A percentile compares a stretch with the other conserved stretches of the same genome.
Conservation (phyloP, 1,140 invertebrate genomes). For the Pygmarrhopalites habei region DNA sequence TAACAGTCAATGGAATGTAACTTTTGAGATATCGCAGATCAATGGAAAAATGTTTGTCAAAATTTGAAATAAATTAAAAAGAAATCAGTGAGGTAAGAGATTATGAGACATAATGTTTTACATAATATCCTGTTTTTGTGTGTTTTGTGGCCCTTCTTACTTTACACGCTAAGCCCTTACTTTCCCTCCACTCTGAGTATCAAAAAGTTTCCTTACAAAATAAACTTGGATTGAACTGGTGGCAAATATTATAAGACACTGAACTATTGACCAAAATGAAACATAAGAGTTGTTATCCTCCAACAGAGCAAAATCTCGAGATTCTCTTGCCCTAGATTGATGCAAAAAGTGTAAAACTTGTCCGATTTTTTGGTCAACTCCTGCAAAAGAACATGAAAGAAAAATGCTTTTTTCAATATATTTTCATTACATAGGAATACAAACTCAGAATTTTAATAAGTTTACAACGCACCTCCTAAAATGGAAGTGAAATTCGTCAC, state of each 20-base stretch:
- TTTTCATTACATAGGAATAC: not conserved
- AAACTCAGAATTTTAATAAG: slow-evolving; percentile 9
- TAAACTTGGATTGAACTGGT: slow-evolving; percentile 33
- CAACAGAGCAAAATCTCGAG: slow-evolving; percentile 35
- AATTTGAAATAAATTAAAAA: too few relatives aligned
- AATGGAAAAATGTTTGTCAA: too few relatives aligned
- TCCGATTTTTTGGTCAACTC: slow-evolving; percentile 37
- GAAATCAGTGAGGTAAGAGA: too few relatives aligned
- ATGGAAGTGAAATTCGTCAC: slow-evolving; percentile 75
- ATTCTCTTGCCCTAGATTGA: slow-evolving; percentile 29
- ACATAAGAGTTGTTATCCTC: slow-evolving; percentile 38
- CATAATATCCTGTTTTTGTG: too few relatives aligned
- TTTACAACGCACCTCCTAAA: slow-evolving; percentile 40
- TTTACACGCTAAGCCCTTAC: slow-evolving; percentile 36
- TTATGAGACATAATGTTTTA: too few relatives aligned
- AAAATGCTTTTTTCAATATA: not conserved
- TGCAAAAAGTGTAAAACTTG: slow-evolving; percentile 33
- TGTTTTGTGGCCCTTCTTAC: too few relatives aligned
- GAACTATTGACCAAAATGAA: slow-evolving; percentile 37
- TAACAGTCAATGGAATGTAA: too few relatives aligned
- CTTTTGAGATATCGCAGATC: too few relatives aligned
- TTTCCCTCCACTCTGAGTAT: slow-evolving; percentile 26
- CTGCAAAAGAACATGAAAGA: slow-evolving; percentile 8
- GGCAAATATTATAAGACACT: slow-evolving; percentile 36
- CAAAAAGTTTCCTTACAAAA: slow-evolving; percentile 38